Evolutionary conservation across 2,797 vertebrate species (phyloP).

Genomic region (Cryptoblepharus egeriae): DNA sequence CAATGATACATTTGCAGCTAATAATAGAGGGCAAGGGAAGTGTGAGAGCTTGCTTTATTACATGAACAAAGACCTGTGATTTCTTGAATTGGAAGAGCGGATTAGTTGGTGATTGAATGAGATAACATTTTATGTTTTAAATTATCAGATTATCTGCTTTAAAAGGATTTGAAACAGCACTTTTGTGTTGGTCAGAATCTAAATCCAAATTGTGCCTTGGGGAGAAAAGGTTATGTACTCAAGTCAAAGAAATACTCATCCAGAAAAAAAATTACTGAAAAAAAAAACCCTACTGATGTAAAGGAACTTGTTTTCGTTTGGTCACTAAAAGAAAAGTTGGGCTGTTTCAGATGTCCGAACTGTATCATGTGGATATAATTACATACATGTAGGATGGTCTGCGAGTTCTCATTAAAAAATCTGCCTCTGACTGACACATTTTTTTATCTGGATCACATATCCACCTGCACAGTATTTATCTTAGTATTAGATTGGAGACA

Average conservation of each 20-base stretch:
- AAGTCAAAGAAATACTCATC: neutral
- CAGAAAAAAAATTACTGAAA: neutral
- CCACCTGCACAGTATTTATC: too few species aligned
- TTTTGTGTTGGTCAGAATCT: constrained; percentile 19
- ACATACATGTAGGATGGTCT: neutral
- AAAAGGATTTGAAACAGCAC: constrained; percentile 32
- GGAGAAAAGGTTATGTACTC: neutral
- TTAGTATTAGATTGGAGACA: too few species aligned
- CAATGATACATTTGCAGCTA: constrained; percentile 50
- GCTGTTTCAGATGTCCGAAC: neutral
- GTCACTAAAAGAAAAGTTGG: neutral
- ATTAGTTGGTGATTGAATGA: constrained; percentile 31
- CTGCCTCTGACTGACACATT: too few species aligned
- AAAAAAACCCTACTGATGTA: neutral
- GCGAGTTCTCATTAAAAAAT: too few species aligned
- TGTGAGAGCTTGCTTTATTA: constrained; percentile 44
- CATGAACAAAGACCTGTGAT: constrained; percentile 47
- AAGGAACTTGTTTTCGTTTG: neutral
- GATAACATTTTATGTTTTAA: constrained; percentile 6
- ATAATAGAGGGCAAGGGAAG: constrained; percentile 52
- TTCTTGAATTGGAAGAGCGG: constrained; percentile 43
- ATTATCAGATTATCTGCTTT: constrained; percentile 42
- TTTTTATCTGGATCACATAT: too few species aligned
- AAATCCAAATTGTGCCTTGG: constrained; percentile 19
- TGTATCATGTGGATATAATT: neutral